Percentiles rank a stretch among this genome's conserved stretches.
phyloP scores from a whole-genome alignment of 1,140 invertebrate genomes.

The Drosophila asahinai region DNA sequence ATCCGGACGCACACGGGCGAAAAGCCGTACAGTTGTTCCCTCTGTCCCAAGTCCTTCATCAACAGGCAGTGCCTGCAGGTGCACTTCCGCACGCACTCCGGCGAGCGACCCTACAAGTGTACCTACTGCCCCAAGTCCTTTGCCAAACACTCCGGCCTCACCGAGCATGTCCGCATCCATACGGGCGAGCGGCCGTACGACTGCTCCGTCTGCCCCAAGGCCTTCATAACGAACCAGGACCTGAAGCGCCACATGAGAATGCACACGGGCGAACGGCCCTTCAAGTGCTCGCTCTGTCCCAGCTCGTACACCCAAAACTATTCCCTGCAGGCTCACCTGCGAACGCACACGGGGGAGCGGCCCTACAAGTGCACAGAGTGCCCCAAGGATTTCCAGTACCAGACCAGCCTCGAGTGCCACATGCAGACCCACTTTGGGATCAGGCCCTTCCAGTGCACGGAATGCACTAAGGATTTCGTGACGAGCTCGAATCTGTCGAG shows the following conservation, averaged over 20 bases:
- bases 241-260: slow-evolving; percentile 10
- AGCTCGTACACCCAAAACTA: slow-evolving; percentile 5
- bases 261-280: slow-evolving; percentile 7
- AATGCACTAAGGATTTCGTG: neutral
- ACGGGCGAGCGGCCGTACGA: slow-evolving; percentile 10
- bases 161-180: slow-evolving; percentile 3
- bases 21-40: slow-evolving; percentile 2
- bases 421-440: slow-evolving; percentile 8
- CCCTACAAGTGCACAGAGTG: slow-evolving; percentile 9
- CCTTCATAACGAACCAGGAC: slow-evolving; percentile 6
- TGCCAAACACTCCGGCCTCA: neutral
- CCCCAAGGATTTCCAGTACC: slow-evolving; percentile 6
- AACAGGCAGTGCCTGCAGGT: slow-evolving; percentile 3
- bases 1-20: slow-evolving; percentile 5
- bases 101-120: slow-evolving; percentile 3
- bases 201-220: neutral
- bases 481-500: slow-evolving; percentile 1
- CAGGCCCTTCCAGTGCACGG: slow-evolving; percentile 1
- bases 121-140: neutral
- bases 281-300: slow-evolving; percentile 4
- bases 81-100: slow-evolving; percentile 6
- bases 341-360: neutral
- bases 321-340: slow-evolving; percentile 5
- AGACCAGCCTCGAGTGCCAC: slow-evolving; percentile 1
- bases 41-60: slow-evolving; percentile 5